Evolutionary conservation across 2,888 invertebrate genomes (phyloP), one percentile per base, ranked within the genome.

Genomic region (Anodontia alba): DNA sequence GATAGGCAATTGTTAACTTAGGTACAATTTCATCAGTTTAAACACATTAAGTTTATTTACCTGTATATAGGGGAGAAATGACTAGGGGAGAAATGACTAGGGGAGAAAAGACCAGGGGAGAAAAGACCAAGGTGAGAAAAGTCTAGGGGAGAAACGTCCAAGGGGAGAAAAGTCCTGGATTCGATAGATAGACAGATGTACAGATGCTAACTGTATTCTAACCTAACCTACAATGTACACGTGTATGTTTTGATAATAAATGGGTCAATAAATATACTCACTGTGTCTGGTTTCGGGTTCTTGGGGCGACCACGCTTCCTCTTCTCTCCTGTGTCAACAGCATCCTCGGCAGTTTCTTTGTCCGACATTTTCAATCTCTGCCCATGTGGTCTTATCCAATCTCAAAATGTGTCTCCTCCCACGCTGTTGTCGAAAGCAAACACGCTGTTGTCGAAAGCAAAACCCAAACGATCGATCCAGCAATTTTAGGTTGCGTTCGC

Each of bases 281-380:
- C 89, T 87, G 87, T 84, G 12, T 87, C 87, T 20, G 88, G 69
- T 80, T 80, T 76, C n/a, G 88, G 89, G 71, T 89, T 89, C 73
- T 83, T 77, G 29, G 89, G 89, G 26, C 89, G 80, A 26, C 89
- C 89, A 51, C 89, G 81, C 71, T 84, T 86, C 78, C 87, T 86
- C 75, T 89, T 89, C 51, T 76, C 77, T 15, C 54, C 54, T 8
- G 54, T 36, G 12, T 49, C 51, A 12, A 57, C 46, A 38, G 26
- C 73, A 7, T 49, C 67, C 26, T 26, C 54, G 7, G 54, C 54
- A 54, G 7, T 26, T 54, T 54, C 54, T 26, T 26, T 26, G 54
- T 54, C 46, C 46, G 46, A 20, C 46, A 46, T 46, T 20, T 46
- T 46, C 46, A 8, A 8, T 20, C 10, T 12, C 10, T 20, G 46